Percentiles rank a stretch among this genome's conserved stretches.
Conservation (phyloP, 2,113 vertebrate genomes). For the Phasianus colchicus region DNA sequence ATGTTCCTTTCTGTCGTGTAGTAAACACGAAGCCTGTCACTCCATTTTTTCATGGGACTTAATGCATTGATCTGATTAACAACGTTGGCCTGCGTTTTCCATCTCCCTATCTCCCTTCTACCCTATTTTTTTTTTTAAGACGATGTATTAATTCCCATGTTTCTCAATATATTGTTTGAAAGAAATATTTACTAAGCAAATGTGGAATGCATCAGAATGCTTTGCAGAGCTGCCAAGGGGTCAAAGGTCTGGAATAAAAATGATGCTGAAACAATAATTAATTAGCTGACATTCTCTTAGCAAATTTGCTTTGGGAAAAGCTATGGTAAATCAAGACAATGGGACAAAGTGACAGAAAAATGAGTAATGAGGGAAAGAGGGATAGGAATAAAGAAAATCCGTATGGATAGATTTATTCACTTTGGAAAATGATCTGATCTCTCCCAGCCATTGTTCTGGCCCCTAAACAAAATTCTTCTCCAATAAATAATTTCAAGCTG, state of each 20-base stretch:
- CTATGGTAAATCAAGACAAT: constrained; percentile 40
- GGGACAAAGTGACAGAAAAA: constrained; percentile 53
- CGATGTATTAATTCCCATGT: neutral
- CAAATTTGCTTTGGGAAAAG: constrained; percentile 69
- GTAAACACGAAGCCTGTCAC: neutral
- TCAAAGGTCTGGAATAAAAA: constrained; percentile 66
- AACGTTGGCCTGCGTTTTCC: neutral
- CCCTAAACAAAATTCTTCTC: constrained; percentile 46
- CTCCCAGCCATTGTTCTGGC: constrained; percentile 47
- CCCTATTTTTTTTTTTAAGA: neutral
- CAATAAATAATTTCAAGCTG: constrained; percentile 71
- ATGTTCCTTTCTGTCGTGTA: neutral
- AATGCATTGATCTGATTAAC: neutral
- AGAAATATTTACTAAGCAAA: constrained; percentile 59
- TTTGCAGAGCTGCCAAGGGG: constrained; percentile 63
- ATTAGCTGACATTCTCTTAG: constrained; percentile 66
- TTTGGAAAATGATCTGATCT: constrained; percentile 54
- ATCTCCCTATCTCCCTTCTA: neutral
- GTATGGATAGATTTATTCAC: constrained; percentile 20
- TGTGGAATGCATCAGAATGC: constrained; percentile 43
- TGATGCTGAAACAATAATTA: constrained; percentile 75
- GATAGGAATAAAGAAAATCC: constrained; percentile 17
- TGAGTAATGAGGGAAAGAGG: constrained; percentile 26
- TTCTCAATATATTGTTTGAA: constrained; percentile 56
- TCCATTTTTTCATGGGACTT: neutral